Conservation (phyloP, 2,113 vertebrate species). For the Callopanchax toddi region DNA sequence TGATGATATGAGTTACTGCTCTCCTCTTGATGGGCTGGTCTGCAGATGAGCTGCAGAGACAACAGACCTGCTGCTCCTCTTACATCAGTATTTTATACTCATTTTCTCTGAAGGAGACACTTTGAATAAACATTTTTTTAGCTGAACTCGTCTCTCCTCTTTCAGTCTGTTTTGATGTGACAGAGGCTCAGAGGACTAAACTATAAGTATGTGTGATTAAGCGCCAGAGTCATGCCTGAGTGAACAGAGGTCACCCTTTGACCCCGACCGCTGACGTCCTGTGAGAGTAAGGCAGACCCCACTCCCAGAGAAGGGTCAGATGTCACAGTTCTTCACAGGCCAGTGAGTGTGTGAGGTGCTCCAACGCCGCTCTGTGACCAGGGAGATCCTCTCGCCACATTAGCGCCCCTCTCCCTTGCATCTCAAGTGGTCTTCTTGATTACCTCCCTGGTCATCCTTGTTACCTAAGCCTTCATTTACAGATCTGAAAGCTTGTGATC, state of each 20-base stretch:
- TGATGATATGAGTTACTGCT: conserved; percentile 21
- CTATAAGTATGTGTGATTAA: conserved; percentile 57
- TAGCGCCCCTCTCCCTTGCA: conserved; percentile 47
- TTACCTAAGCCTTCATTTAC: conserved; percentile 65
- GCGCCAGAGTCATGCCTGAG: conserved; percentile 26
- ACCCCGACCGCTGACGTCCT: conserved; percentile 33
- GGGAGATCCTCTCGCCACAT: conserved; percentile 62
- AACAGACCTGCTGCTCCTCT: background rate
- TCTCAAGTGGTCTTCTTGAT: conserved; percentile 67
- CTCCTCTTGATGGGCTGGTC: conserved; percentile 16
- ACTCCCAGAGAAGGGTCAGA: conserved; percentile 41
- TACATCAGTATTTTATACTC: background rate
- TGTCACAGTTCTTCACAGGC: conserved; percentile 20
- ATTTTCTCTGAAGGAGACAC: background rate
- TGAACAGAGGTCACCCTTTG: conserved; percentile 49
- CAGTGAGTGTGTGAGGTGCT: conserved; percentile 3
- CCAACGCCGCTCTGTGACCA: conserved; percentile 37
- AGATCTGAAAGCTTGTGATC: conserved; percentile 70
- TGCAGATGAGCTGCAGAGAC: conserved; percentile 7
- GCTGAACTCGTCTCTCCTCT: background rate
- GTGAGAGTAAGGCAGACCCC: conserved; percentile 19
- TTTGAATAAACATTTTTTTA: background rate
- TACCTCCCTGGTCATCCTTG: conserved; percentile 54
- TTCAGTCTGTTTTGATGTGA: conserved; percentile 31
- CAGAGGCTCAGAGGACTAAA: conserved; percentile 38